Evolutionary conservation across 2,888 invertebrate genomes (phyloP).

Genomic region (Pteria penguin): DNA sequence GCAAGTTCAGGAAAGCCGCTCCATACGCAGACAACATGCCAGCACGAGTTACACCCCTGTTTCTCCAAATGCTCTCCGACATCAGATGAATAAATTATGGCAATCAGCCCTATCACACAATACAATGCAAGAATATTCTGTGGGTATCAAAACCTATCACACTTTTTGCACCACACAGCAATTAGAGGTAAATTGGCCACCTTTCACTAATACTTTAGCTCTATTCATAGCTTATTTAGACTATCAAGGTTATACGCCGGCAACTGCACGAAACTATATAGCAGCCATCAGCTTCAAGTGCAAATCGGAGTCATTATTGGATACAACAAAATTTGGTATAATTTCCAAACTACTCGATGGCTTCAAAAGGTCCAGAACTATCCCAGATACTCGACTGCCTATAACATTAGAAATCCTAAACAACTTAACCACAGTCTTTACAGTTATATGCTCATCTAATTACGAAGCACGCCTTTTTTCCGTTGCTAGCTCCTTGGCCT

Average conservation of each 20-base stretch:
- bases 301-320: background rate
- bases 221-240: background rate
- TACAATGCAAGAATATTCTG: background rate
- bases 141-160: background rate
- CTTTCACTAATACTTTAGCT: background rate
- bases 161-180: background rate
- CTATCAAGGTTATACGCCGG: background rate
- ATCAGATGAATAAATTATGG: too few relatives aligned
- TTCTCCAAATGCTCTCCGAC: too few relatives aligned
- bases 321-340: background rate
- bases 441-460: background rate
- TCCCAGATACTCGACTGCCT: background rate
- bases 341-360: background rate
- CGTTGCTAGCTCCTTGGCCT: background rate
- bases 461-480: background rate
- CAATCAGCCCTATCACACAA: background rate
- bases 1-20: too few relatives aligned
- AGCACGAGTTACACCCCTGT: too few relatives aligned
- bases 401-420: background rate
- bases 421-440: background rate
- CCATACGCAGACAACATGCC: too few relatives aligned
- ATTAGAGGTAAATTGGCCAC: background rate
- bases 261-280: background rate
- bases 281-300: background rate
- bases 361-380: background rate